Evolutionary conservation across 2,888 invertebrate species (phyloP), one percentile per base, ranked within the genome.

Genomic region (Orchesella flavescens): DNA sequence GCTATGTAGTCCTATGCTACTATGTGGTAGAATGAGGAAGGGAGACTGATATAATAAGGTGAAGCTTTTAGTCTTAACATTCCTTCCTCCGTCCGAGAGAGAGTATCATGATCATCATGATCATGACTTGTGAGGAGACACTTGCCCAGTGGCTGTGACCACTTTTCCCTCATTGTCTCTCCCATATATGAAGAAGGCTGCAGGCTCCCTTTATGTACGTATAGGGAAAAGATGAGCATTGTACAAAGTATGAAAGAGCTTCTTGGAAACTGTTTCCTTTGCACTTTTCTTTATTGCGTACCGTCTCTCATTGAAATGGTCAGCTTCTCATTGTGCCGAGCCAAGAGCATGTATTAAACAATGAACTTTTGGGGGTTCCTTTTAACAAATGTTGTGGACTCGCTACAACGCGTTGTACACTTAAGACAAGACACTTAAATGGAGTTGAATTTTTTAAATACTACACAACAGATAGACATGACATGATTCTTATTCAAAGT

Each of bases 311-410:
- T 61, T 61, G 24, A 61, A 61, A 61, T 24, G 23, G 61, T 23
- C 61, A 24, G 13, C 23, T 61, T 24, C 61, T 61, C 61, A 61
- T 24, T 61, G 24, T 61, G 61, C 61, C 61, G 23, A 21, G 61
- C 61, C 61, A 61, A 21, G 23, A 61, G 61, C 61, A 61, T 34
- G 34, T 24, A 61, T 23, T n/a, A 61, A 61, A 61, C 61, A 57
- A 57, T 57, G 23, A 61, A 24, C 23, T 61, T 13, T 21, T n/a
- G n/a, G n/a, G 34, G 12, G 49, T 10, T 49, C 10, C 49, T 49
- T 34, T 34, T 49, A 44, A 49, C 49, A n/a, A n/a, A 49, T 49
- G n/a, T 49, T 49, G 5, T 34, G 34, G 34, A 7, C 34, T 34
- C 34, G 34, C 34, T 34, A 34, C 34, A 34, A 34, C 34, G 7